A percentile compares a stretch with the other conserved stretches of the same genome.
These are phyloP conservation scores for Sus cebifrons DNA, from an alignment of 2,797 vertebrate genomes.

Conservation along the genomic window DNA sequence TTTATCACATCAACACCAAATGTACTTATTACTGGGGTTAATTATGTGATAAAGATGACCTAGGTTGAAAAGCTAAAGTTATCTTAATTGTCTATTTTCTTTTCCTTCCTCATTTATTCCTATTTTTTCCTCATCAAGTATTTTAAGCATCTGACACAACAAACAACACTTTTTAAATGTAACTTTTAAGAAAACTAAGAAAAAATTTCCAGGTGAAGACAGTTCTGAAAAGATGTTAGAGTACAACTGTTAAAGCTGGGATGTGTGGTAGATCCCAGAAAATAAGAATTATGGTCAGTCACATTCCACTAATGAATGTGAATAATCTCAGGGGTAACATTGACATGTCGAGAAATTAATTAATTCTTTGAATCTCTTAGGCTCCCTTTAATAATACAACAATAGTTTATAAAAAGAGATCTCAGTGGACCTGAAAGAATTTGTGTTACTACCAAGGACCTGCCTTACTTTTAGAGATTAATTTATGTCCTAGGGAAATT, in stretches of 20 bases:
- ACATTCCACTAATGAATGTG: background rate
- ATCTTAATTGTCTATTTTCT: background rate
- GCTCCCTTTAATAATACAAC: background rate
- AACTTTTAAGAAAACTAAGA: conserved; percentile 13
- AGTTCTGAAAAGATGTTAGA: background rate
- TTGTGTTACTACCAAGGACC: conserved; percentile 38
- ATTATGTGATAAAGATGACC: background rate
- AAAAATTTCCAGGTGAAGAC: background rate
- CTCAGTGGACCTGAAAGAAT: background rate
- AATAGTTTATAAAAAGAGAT: conserved; percentile 13
- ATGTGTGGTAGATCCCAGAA: background rate
- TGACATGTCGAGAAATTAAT: conserved; percentile 41
- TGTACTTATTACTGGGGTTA: background rate
- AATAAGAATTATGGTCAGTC: background rate
- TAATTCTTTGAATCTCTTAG: conserved; percentile 28
- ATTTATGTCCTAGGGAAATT: conserved; percentile 49
- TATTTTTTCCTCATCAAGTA: conserved; percentile 27
- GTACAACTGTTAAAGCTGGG: background rate
- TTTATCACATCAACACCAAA: background rate
- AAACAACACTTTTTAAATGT: background rate
- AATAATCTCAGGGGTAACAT: background rate
- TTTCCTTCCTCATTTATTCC: background rate
- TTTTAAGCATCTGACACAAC: background rate
- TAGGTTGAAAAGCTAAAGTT: background rate
- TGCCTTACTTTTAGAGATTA: conserved; percentile 48